These are phyloP conservation scores for Brachyhypopomus gauderio DNA, from an alignment of 2,113 vertebrate species.

Conservation along the genomic window DNA sequence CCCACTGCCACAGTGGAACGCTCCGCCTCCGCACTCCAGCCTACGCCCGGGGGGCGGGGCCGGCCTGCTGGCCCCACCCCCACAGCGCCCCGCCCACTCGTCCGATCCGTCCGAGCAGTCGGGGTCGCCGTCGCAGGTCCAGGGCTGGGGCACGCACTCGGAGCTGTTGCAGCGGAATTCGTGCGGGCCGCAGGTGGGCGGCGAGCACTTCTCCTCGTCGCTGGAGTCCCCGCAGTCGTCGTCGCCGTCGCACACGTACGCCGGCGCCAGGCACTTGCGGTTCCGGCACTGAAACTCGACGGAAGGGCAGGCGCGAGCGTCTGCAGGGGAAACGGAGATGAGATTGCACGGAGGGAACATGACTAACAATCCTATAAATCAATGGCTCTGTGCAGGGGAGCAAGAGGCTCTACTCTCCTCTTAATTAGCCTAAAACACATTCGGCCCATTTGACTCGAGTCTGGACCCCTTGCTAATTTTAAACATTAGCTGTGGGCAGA, in stretches of 20 bases:
- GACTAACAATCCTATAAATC: too few relatives aligned
- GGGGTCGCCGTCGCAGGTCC: constrained; percentile 91
- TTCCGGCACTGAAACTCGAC: constrained; percentile 93
- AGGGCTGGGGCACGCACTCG: constrained; percentile 87
- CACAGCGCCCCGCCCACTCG: constrained; percentile 83
- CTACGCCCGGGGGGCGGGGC: constrained; percentile 51
- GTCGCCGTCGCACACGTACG: constrained; percentile 89
- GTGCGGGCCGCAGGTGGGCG: constrained; percentile 84
- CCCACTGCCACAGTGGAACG: constrained; percentile 89
- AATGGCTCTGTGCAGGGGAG: too few relatives aligned
- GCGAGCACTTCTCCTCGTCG: constrained; percentile 86
- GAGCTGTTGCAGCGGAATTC: constrained; percentile 92
- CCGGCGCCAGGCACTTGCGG: constrained; percentile 85
- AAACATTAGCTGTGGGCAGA: too few relatives aligned
- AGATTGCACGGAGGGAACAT: background rate
- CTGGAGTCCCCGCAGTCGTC: constrained; percentile 90
- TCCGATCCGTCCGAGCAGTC: constrained; percentile 92
- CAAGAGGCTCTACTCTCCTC: too few relatives aligned
- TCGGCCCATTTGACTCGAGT: background rate
- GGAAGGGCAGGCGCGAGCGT: constrained; percentile 78
- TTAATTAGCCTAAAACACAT: too few relatives aligned
- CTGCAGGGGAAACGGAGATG: constrained; percentile 50
- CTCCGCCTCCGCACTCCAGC: constrained; percentile 78
- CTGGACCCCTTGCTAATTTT: too few relatives aligned
- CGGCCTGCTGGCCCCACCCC: constrained; percentile 67